Conservation (phyloP, 37 sponge, comb jelly and placozoan genomes). For the Halisarca cf. caerulea region DNA sequence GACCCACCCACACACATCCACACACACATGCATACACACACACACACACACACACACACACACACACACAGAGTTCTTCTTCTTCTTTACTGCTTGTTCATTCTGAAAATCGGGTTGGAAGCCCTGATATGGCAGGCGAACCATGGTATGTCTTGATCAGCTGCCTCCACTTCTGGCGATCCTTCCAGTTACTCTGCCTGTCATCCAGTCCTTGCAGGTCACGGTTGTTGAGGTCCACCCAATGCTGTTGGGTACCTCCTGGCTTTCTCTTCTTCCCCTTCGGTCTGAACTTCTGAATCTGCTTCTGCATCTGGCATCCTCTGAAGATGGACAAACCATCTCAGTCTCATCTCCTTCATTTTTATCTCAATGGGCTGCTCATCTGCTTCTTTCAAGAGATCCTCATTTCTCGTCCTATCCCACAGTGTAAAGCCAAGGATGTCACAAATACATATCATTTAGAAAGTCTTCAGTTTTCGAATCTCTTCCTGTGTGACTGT, state of each 20-base stretch:
- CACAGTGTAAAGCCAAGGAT: slow-evolving; percentile 8
- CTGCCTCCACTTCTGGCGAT: slow-evolving; percentile 10
- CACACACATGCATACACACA: slow-evolving; percentile 9
- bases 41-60: slow-evolving; percentile 11
- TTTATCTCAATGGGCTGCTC: slow-evolving; percentile 1
- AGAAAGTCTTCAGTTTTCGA: not conserved
- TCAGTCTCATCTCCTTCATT: slow-evolving; percentile 24
- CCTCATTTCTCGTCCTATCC: slow-evolving; percentile 19
- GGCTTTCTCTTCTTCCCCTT: slow-evolving; percentile 9
- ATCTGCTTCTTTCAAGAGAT: not conserved
- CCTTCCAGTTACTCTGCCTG: slow-evolving; percentile 6
- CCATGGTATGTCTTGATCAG: not conserved
- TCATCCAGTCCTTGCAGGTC: slow-evolving; percentile 22
- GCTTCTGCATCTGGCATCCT: slow-evolving; percentile 19
- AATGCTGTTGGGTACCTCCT: slow-evolving; percentile 16
- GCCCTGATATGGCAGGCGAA: not conserved
- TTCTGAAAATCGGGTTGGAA: slow-evolving; percentile 7
- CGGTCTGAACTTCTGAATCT: slow-evolving; percentile 15
- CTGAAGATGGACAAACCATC: slow-evolving; percentile 21
- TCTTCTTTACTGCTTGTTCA: slow-evolving; percentile 10
- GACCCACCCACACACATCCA: not conserved
- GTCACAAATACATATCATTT: not conserved
- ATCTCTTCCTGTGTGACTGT: not conserved
- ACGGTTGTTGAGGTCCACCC: slow-evolving; percentile 19
- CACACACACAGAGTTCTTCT: not conserved